Evolutionary conservation across 2,888 invertebrate species (phyloP).

Genomic region (Priocnemis perturbator): DNA sequence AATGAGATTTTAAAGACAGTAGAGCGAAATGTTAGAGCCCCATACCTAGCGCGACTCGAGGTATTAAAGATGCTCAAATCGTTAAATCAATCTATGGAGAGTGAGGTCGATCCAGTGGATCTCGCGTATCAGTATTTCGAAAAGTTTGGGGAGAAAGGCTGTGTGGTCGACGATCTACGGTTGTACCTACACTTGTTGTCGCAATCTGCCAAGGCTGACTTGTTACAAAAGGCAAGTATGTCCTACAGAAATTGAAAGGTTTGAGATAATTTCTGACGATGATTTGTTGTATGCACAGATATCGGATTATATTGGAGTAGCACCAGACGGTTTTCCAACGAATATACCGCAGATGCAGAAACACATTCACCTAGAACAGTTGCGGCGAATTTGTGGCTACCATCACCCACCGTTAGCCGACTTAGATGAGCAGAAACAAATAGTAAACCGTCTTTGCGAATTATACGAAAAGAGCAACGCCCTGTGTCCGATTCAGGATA

Average conservation of each 20-base stretch:
- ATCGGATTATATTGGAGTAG: slow-evolving; percentile 68
- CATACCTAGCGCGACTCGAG: slow-evolving; percentile 89
- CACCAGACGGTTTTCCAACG: slow-evolving; percentile 67
- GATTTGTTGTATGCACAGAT: slow-evolving; percentile 53
- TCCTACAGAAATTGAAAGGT: slow-evolving; percentile 3
- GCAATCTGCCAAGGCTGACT: slow-evolving; percentile 78
- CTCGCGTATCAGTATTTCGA: slow-evolving; percentile 87
- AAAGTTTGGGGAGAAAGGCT: slow-evolving; percentile 90
- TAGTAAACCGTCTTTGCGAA: slow-evolving; percentile 64
- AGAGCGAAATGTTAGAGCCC: slow-evolving; percentile 80
- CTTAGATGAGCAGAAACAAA: slow-evolving; percentile 58
- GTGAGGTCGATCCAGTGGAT: slow-evolving; percentile 77
- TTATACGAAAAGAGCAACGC: slow-evolving; percentile 68
- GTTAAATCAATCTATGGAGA: slow-evolving; percentile 61
- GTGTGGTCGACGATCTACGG: slow-evolving; percentile 89
- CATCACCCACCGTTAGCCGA: slow-evolving; percentile 75
- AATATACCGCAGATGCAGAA: slow-evolving; percentile 85
- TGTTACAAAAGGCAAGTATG: slow-evolving; percentile 71
- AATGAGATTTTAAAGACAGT: slow-evolving; percentile 63
- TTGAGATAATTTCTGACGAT: background rate
- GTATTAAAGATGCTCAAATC: slow-evolving; percentile 80
- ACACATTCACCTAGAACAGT: slow-evolving; percentile 87
- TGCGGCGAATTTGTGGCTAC: slow-evolving; percentile 84
- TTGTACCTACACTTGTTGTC: slow-evolving; percentile 85
- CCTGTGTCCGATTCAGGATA: slow-evolving; percentile 74